Base-by-base conservation (phyloP, 2,888 invertebrate species). In the Apodemia duryi region DNA sequence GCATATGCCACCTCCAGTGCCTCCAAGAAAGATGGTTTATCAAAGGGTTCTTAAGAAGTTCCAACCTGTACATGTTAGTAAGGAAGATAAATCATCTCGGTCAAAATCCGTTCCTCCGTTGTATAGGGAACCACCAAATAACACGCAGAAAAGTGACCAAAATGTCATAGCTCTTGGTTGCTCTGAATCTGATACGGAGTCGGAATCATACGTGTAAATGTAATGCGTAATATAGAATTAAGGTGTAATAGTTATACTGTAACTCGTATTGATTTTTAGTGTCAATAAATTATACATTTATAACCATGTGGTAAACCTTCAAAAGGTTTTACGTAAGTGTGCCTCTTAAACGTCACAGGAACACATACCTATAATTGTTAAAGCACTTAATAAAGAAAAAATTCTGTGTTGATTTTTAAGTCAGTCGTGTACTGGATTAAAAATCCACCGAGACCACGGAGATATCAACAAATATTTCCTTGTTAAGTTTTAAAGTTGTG, bases 61-160 rank as follows among this genome's bases (percentile, higher is more conserved):
- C 72, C 94, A 94, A 66, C 94, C 94, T 1, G 94, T 94, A 38
- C 94, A 94, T 74, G 93, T 94, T 73, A 93, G 91, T 72, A 92
- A 93, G 66, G 93, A 94, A 35, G 93, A 94, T 63, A 92, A 93
- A 69, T 79, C 81, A 60, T 81, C 84, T 1, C 83, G 91, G 38
- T 91, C 91, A 2, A 91, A 90, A 71, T 91, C 92, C 29, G 91
- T 91, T 41, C 91, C 92, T 9, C 86, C 91, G 1, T 72, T 88
- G n/a, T 91, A 90, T 75, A 77, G 88, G 62, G 88, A 89, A 66
- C 87, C 86, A n/a, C 83, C 86, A 28, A 85, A 84, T 69, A 82
- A 84, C 65, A 71, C 76, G 35, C 86, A 89, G 66, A 83, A 83
- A 69, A 82, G 80, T 52, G 80, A 80, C 63, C 82, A 86, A 73